phyloP scores from a whole-genome alignment of 2,113 vertebrate species.

The Paraplagusia blochii region DNA sequence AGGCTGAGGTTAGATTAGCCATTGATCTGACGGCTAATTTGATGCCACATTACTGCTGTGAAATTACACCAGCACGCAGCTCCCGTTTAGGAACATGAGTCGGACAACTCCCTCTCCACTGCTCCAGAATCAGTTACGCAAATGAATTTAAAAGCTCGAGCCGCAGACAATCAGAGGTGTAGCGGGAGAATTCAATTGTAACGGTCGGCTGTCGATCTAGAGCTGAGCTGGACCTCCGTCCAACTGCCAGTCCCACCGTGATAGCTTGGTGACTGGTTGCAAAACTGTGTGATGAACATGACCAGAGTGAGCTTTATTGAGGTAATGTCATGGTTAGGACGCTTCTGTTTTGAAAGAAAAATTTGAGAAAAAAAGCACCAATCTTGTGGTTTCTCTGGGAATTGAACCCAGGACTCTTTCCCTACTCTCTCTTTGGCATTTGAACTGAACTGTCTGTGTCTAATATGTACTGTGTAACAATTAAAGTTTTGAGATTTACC shows the following conservation, averaged over 20 bases:
- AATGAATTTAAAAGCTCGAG: conserved; percentile 21
- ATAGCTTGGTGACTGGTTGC: neutral
- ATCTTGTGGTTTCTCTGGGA: too few relatives aligned
- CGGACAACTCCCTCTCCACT: conserved; percentile 49
- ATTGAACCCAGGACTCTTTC: too few relatives aligned
- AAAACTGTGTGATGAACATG: neutral
- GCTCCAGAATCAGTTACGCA: conserved; percentile 51
- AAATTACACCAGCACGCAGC: conserved; percentile 59
- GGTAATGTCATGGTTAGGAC: too few relatives aligned
- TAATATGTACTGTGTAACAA: too few relatives aligned
- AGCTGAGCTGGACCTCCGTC: conserved; percentile 13
- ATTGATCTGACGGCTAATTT: conserved; percentile 73
- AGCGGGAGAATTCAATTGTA: conserved; percentile 26
- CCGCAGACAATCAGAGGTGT: conserved; percentile 13
- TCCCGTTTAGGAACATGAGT: conserved; percentile 44
- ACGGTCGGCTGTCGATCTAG: conserved; percentile 8
- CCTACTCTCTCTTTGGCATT: too few relatives aligned
- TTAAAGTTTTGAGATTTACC: too few relatives aligned
- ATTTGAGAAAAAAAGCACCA: too few relatives aligned
- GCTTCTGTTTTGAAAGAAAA: too few relatives aligned
- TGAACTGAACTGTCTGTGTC: too few relatives aligned
- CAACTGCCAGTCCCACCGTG: neutral
- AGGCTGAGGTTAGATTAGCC: conserved; percentile 69
- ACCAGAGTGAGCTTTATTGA: too few relatives aligned
- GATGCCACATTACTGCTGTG: conserved; percentile 69